Evolutionary conservation across 1,140 invertebrate species (phyloP), one percentile per base, ranked within the genome.

Genomic region (Oncopeltus fasciatus): DNA sequence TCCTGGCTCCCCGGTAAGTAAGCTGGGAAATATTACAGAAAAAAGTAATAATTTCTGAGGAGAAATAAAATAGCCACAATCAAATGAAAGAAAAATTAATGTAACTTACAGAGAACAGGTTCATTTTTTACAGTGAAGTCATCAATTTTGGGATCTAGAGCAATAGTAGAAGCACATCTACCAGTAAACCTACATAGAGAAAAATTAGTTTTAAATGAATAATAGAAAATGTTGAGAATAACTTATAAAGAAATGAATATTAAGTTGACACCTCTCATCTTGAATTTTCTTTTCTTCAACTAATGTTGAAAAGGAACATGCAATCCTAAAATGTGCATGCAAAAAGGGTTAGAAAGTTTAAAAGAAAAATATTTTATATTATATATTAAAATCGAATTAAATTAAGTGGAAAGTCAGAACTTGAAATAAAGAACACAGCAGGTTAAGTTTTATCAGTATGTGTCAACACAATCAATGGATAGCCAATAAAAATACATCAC

Each of bases 1-100:
- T 99, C 95, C 47, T 79, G 75, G 53, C 90, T 93, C 11, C 88
- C 88, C 64, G 87, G 86, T 49, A 85, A 76, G 74, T 97, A 99
- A 3, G 69, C 74, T 75, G 57, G 20, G 64, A 64, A 63, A 46
- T n/a, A 14, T 20, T 44, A 44, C 18, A 9, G 21, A 21, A 46
- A 46, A 46, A 46, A 26, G 4, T 18, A 27, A 46, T 14, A 44
- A 9, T 49, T 49, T 49, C 5, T 9, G 9, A n/a, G 5, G 47
- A 20, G 21, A 20, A n/a, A n/a, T n/a, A 56, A 56, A 56, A 27
- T 56, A 27, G 27, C 24, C 20, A n/a, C 4, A 1, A 27, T 26
- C 57, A 12, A 3, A 26, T 16, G 16, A 1, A 43, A 11, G 33
- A 29, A 49, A 18, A 24, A 61, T 28, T 11, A 28, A 18, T 16